These are phyloP conservation scores for Peromyscus attwateri DNA, from an alignment of 2,797 vertebrate genomes.

Conservation along the genomic window DNA sequence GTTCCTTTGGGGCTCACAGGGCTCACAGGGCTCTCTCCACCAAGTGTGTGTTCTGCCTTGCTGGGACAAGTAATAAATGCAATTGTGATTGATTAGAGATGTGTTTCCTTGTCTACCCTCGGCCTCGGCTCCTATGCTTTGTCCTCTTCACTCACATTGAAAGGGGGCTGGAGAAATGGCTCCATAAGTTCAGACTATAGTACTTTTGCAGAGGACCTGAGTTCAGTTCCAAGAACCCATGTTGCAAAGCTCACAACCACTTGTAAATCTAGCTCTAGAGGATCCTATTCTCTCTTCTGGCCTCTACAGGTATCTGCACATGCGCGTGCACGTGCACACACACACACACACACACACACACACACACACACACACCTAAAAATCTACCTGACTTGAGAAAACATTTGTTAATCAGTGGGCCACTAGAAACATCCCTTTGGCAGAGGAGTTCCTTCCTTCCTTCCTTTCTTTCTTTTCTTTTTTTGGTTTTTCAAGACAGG, in stretches of 20 bases:
- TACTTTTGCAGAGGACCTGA: neutral
- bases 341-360: neutral
- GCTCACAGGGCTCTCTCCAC: neutral
- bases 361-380: neutral
- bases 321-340: too few species aligned
- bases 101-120: neutral
- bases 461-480: too few species aligned
- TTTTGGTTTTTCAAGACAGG: neutral
- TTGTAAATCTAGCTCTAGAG: neutral
- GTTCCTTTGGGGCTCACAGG: neutral
- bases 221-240: neutral
- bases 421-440: neutral
- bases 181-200: neutral
- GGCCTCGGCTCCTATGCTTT: too few species aligned
- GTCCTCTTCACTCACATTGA: neutral
- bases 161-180: neutral
- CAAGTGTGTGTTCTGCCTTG: neutral
- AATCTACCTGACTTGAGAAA: neutral
- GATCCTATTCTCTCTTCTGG: neutral
- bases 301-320: neutral
- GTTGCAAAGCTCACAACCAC: neutral
- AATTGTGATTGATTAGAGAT: neutral
- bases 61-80: neutral
- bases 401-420: neutral
- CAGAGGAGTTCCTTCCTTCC: too few species aligned